Evolutionary conservation across 2,797 vertebrate genomes (phyloP).

Genomic region (Pelodytes ibericus): DNA sequence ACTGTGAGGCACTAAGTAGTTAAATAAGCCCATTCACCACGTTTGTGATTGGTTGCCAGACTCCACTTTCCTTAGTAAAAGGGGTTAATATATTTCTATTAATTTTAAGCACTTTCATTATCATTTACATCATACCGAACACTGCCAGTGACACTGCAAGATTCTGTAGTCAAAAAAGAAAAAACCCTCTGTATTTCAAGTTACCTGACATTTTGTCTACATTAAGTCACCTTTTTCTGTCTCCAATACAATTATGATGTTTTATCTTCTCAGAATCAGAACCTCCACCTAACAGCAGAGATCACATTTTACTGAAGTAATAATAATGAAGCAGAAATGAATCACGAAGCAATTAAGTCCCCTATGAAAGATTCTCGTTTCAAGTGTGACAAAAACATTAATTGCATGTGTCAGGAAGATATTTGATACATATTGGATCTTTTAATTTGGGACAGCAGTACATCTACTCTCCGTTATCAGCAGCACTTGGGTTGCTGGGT

Average conservation of each 20-base stretch:
- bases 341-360: conserved; percentile 33
- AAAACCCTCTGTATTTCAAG: conserved; percentile 20
- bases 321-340: conserved; percentile 35
- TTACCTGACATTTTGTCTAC: conserved; percentile 17
- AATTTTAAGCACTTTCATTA: neutral
- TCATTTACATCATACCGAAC: neutral
- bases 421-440: neutral
- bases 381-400: conserved; percentile 38
- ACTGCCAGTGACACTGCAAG: neutral
- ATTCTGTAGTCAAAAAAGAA: neutral
- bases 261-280: conserved; percentile 11
- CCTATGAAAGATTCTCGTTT: conserved; percentile 14
- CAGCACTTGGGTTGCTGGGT: too few species aligned
- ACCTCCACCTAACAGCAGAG: conserved; percentile 10
- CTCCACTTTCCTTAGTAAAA: too few species aligned
- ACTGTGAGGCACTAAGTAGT: too few species aligned
- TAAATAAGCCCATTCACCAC: neutral
- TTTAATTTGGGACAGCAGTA: conserved; percentile 7
- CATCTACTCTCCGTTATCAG: neutral
- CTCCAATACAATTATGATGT: conserved; percentile 10
- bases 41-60: too few species aligned
- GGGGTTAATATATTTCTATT: too few species aligned
- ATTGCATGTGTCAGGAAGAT: conserved; percentile 33
- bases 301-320: conserved; percentile 14
- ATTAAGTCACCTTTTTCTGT: conserved; percentile 20